A percentile compares a stretch with the other conserved stretches of the same genome.
Evolutionary conservation across 2,113 vertebrate species (phyloP).

Genomic region (Eudyptes chrysolophus): DNA sequence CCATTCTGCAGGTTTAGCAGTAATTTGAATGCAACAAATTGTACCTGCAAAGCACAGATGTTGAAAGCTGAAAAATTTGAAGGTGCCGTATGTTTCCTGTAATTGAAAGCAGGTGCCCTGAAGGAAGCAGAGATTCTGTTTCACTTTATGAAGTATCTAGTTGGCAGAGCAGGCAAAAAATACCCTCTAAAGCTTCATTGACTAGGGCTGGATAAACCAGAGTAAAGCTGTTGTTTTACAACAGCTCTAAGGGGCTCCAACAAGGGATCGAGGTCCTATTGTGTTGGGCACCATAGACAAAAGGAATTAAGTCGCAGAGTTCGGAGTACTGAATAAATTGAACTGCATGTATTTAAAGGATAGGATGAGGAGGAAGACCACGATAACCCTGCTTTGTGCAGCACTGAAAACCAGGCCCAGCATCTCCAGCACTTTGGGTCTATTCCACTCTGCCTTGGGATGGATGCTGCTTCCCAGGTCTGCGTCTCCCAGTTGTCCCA

Average conservation of each 20-base stretch:
- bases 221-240: background rate
- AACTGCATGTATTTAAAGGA: background rate
- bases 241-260: background rate
- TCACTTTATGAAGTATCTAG: slow-evolving; percentile 54
- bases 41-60: slow-evolving; percentile 61
- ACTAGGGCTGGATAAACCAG: background rate
- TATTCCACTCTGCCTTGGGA: background rate
- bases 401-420: background rate
- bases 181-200: slow-evolving; percentile 34
- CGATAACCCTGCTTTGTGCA: background rate
- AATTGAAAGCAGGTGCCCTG: slow-evolving; percentile 64
- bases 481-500: background rate
- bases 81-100: slow-evolving; percentile 60
- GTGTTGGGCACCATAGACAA: background rate
- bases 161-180: slow-evolving; percentile 49
- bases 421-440: background rate
- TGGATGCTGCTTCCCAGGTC: background rate
- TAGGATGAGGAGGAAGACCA: background rate
- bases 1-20: slow-evolving; percentile 33
- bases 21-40: slow-evolving; percentile 58
- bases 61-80: slow-evolving; percentile 62
- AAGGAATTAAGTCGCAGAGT: background rate
- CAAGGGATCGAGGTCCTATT: background rate
- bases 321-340: background rate
- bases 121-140: slow-evolving; percentile 58